A percentile compares a stretch with the other conserved stretches of the same genome.
Conservation (phyloP, 2,888 invertebrate species). For the Anoplius nigerrimus region DNA sequence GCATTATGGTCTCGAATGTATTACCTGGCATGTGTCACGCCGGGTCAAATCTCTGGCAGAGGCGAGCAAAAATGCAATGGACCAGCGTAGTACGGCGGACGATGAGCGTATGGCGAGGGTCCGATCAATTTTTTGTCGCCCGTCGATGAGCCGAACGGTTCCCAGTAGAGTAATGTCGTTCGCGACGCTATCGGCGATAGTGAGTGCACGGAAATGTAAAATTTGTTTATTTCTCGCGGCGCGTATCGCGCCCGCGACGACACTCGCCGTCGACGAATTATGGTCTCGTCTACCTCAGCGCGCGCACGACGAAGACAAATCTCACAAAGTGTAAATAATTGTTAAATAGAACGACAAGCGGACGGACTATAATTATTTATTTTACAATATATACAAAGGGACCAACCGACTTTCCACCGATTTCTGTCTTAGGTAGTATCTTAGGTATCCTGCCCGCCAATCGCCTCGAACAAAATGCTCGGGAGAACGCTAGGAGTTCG, state of each 20-base stretch:
- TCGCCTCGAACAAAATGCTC: slow-evolving; percentile 65
- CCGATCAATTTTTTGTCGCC: slow-evolving; percentile 43
- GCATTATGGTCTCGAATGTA: no score
- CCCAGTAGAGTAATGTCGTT: no score
- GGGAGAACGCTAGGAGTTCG: background rate
- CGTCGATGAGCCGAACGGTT: slow-evolving; percentile 15
- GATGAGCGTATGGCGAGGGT: slow-evolving; percentile 17
- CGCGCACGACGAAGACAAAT: slow-evolving; percentile 44
- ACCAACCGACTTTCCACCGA: slow-evolving; percentile 75
- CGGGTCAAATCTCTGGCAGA: no score
- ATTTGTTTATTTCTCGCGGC: no score
- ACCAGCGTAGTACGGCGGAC: background rate
- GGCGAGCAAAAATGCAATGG: no score
- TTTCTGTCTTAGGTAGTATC: slow-evolving; percentile 72
- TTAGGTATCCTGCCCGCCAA: slow-evolving; percentile 71
- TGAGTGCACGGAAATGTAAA: no score
- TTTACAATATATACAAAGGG: slow-evolving; percentile 70
- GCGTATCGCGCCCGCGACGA: slow-evolving; percentile 23
- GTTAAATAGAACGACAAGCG: slow-evolving; percentile 59
- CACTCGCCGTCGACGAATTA: slow-evolving; percentile 8
- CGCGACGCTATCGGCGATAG: no score
- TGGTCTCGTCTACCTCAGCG: slow-evolving; percentile 55
- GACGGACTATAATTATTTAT: slow-evolving; percentile 70
- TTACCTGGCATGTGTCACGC: no score
- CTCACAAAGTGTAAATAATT: slow-evolving; percentile 64